These are phyloP conservation scores for Remorina albescens DNA, from an alignment of 2,797 vertebrate genomes.

Conservation along the genomic window DNA sequence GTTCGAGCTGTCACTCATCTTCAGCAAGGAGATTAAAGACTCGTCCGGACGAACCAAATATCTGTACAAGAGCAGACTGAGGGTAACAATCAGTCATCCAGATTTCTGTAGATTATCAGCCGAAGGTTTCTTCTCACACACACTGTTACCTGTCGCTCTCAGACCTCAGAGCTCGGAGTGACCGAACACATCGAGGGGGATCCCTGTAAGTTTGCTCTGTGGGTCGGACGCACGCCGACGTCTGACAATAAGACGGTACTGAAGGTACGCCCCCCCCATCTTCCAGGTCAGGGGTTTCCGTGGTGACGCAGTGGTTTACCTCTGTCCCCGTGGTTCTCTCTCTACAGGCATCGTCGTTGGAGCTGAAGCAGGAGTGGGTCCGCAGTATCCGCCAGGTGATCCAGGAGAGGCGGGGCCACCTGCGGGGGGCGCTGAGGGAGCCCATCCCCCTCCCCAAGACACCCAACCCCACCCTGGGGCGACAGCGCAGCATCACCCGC, in stretches of 20 bases:
- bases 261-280: conserved; percentile 85
- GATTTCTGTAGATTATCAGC: too few relatives aligned
- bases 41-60: conserved; percentile 97
- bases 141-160: conserved; percentile 22
- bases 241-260: conserved; percentile 98
- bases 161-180: conserved; percentile 97
- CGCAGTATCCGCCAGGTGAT: conserved; percentile 97
- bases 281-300: too few relatives aligned
- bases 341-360: conserved; percentile 91
- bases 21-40: conserved; percentile 99
- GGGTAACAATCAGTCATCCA: conserved; percentile 56
- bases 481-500: conserved; percentile 95
- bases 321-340: background rate
- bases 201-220: conserved; percentile 97
- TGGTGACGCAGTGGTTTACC: too few relatives aligned
- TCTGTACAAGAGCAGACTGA: conserved; percentile 92
- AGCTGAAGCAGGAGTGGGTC: conserved; percentile 99
- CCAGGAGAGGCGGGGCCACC: conserved; percentile 96
- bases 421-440: conserved; percentile 96
- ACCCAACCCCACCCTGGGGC: conserved; percentile 93
- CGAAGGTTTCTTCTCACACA: too few relatives aligned
- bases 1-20: conserved; percentile 98
- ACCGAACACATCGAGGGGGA: conserved; percentile 98
- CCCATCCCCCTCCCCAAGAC: conserved; percentile 98
- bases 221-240: conserved; percentile 96